Conservation (phyloP, 2,797 vertebrate genomes). For the Borostomias antarcticus region DNA sequence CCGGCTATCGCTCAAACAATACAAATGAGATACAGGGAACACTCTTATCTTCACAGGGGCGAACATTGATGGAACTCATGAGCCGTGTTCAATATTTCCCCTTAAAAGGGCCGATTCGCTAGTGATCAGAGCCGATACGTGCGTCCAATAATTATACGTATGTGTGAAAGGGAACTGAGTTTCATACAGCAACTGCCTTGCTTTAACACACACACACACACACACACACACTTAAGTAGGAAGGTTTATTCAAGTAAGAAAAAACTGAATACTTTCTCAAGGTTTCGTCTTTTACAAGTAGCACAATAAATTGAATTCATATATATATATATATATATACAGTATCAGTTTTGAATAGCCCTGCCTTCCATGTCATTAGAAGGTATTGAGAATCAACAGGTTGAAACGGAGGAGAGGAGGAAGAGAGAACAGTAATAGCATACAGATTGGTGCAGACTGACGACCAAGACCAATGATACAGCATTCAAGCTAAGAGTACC, state of each 20-base stretch:
- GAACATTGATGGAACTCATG: constrained; percentile 2
- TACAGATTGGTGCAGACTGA: not conserved
- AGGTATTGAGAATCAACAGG: not conserved
- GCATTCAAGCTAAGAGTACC: not conserved
- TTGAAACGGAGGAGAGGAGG: not conserved
- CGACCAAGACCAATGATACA: not conserved
- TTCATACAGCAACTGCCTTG: not conserved
- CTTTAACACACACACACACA: not conserved
- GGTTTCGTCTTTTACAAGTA: too few relatives aligned
- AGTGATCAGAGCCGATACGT: not conserved
- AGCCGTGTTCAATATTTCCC: constrained; percentile 10
- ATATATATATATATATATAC: too few relatives aligned
- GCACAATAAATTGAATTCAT: too few relatives aligned
- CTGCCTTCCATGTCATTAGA: not conserved
- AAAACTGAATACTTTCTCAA: not conserved
- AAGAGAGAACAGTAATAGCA: not conserved
- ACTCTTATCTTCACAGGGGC: not conserved
- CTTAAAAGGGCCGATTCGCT: not conserved
- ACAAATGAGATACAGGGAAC: constrained; percentile 33
- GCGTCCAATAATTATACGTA: not conserved
- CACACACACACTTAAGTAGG: not conserved
- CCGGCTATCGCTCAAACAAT: constrained; percentile 38
- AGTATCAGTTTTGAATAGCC: not conserved
- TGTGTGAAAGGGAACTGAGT: not conserved
- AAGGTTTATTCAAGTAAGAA: not conserved